A percentile compares a stretch with the other conserved stretches of the same genome.
phyloP scores from a whole-genome alignment of 1,140 invertebrate genomes.

The Muscidifurax raptorellus region DNA sequence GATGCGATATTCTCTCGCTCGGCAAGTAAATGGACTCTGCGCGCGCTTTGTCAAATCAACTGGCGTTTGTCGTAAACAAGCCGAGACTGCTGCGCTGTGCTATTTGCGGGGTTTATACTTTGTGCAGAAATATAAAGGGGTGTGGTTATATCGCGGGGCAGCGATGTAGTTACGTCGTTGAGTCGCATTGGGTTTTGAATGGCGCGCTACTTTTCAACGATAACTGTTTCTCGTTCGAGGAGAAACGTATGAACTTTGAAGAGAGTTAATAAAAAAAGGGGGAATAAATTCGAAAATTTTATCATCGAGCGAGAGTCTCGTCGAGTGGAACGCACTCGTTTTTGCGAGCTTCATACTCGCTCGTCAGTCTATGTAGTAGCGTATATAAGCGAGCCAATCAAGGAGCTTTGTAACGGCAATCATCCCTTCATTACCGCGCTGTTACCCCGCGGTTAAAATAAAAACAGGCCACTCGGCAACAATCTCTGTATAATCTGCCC shows the following conservation, averaged over 20 bases:
- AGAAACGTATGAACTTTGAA: not conserved
- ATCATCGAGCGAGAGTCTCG: slow-evolving; percentile 31
- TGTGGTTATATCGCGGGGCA: not conserved
- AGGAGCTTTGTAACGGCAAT: slow-evolving; percentile 68
- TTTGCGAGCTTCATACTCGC: not conserved
- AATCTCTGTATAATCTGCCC: slow-evolving; percentile 54
- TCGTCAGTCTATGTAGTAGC: not conserved
- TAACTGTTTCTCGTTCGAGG: too few relatives aligned
- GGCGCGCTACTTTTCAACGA: too few relatives aligned
- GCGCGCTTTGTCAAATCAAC: slow-evolving; percentile 75
- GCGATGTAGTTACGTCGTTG: too few relatives aligned
- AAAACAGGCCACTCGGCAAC: slow-evolving; percentile 57
- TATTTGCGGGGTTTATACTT: not conserved
- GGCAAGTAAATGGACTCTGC: slow-evolving; percentile 70
- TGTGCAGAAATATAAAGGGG: not conserved
- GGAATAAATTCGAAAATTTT: slow-evolving; percentile 16
- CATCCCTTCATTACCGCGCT: slow-evolving; percentile 66
- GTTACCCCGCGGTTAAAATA: slow-evolving; percentile 65
- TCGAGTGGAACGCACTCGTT: slow-evolving; percentile 1
- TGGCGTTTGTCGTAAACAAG: slow-evolving; percentile 70
- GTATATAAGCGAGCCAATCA: slow-evolving; percentile 71
- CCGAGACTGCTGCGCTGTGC: not conserved
- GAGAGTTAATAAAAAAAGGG: not conserved
- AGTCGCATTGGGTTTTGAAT: too few relatives aligned
- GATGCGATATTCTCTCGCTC: not conserved